Conservation (phyloP, 1,140 invertebrate genomes). For the Drosophila sulfurigaster region DNA sequence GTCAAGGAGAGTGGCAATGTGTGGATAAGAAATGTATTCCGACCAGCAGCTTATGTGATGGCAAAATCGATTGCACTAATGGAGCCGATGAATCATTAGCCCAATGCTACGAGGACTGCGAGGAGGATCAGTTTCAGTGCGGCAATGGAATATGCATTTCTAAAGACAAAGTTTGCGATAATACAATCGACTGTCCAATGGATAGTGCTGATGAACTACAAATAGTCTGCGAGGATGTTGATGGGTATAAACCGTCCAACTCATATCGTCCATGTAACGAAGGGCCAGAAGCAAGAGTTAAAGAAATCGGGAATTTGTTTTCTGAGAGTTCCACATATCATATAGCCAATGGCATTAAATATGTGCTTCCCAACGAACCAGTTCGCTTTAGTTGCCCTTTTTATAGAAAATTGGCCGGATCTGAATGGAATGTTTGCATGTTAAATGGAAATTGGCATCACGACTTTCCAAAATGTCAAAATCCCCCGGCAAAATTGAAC, state of each 20-base stretch:
- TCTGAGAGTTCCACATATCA: not conserved
- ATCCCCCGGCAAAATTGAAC: too few species aligned
- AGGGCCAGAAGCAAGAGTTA: not conserved
- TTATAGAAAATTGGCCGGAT: not conserved
- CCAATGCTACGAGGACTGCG: not conserved
- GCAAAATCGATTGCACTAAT: constrained; percentile 25
- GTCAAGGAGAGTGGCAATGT: not conserved
- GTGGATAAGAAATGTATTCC: not conserved
- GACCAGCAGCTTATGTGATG: not conserved
- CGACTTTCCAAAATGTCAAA: not conserved
- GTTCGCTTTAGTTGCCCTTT: not conserved
- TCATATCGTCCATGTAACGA: constrained; percentile 8
- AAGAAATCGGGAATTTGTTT: not conserved
- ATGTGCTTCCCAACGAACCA: constrained; percentile 15
- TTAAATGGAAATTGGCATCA: constrained; percentile 14
- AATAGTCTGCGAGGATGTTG: not conserved
- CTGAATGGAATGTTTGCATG: constrained; percentile 31
- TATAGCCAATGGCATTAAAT: not conserved
- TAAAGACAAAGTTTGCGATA: not conserved
- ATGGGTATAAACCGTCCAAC: not conserved
- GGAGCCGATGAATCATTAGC: constrained; percentile 30
- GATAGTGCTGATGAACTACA: constrained; percentile 44
- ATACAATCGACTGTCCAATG: constrained; percentile 10
- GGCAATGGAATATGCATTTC: constrained; percentile 23
- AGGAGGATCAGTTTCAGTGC: constrained; percentile 25